These are phyloP conservation scores for Caradrina kadenii DNA, from an alignment of 2,888 invertebrate species.

Conservation along the genomic window DNA sequence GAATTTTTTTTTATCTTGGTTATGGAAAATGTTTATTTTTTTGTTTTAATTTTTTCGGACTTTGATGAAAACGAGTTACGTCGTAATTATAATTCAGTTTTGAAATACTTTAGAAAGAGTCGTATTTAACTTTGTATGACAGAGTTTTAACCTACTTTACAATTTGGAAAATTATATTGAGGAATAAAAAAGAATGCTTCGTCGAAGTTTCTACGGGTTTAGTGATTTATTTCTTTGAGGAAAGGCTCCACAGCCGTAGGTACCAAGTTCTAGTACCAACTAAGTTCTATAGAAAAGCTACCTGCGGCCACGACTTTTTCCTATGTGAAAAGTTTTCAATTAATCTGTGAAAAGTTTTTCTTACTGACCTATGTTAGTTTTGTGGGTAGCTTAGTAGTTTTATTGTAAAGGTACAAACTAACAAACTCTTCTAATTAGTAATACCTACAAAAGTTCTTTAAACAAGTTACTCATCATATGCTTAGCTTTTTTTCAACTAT, in stretches of 20 bases:
- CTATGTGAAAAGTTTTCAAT: constrained; percentile 46
- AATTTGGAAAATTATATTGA: constrained; percentile 3
- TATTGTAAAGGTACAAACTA: background rate
- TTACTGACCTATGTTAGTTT: constrained; percentile 19
- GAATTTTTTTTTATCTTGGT: too few relatives aligned
- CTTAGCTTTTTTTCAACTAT: too few relatives aligned
- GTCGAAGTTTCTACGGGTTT: constrained; percentile 9
- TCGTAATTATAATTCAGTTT: constrained; percentile 17
- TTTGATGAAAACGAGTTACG: constrained; percentile 25
- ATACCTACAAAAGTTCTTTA: background rate
- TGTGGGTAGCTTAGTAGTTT: constrained; percentile 1
- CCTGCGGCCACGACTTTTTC: background rate
- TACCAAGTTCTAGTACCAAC: constrained; percentile 13
- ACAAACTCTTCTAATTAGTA: constrained; percentile 2
- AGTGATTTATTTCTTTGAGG: constrained; percentile 36
- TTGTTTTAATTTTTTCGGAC: background rate
- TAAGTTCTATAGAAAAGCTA: constrained; percentile 33
- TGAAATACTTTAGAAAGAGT: background rate
- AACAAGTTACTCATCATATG: too few relatives aligned
- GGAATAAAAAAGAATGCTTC: background rate
- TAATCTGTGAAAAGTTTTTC: constrained; percentile 19
- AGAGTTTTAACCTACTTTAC: constrained; percentile 1
- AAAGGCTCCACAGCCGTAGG: constrained; percentile 9
- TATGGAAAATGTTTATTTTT: too few relatives aligned
- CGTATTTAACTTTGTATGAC: constrained; percentile 4